phyloP scores from a whole-genome alignment of 2,113 vertebrate genomes.

The Hoplias malabaricus region DNA sequence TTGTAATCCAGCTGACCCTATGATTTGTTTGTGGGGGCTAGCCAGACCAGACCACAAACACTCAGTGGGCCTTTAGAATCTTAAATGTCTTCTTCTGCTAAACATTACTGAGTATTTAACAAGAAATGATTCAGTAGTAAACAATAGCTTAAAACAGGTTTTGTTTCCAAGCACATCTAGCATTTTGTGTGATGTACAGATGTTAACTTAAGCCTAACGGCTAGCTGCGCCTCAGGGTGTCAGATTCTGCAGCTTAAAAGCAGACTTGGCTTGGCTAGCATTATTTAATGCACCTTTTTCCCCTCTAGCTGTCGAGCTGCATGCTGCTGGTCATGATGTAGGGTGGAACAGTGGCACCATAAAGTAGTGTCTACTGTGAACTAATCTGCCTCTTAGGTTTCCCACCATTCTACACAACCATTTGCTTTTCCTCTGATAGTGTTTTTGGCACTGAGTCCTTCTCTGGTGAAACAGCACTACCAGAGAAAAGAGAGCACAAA shows the following conservation, averaged over 20 bases:
- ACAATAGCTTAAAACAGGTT: neutral
- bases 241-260: neutral
- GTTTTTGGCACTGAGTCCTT: constrained; percentile 15
- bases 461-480: constrained; percentile 12
- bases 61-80: neutral
- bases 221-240: constrained; percentile 5
- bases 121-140: neutral
- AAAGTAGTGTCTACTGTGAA: constrained; percentile 41
- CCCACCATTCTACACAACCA: constrained; percentile 1
- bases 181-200: constrained; percentile 1
- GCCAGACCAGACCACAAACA: too few relatives aligned
- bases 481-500: neutral
- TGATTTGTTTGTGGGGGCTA: neutral
- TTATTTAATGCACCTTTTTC: constrained; percentile 6
- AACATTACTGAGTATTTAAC: neutral
- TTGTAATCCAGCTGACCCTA: neutral
- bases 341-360: constrained; percentile 19
- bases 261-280: neutral
- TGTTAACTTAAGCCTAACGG: constrained; percentile 6
- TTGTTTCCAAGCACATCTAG: neutral
- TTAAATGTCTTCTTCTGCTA: neutral
- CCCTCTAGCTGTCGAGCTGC: neutral
- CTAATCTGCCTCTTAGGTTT: constrained; percentile 35
- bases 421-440: neutral
- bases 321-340: constrained; percentile 16